Evolutionary conservation across 1,140 invertebrate species (phyloP).

Genomic region (Platyscapa corneri): DNA sequence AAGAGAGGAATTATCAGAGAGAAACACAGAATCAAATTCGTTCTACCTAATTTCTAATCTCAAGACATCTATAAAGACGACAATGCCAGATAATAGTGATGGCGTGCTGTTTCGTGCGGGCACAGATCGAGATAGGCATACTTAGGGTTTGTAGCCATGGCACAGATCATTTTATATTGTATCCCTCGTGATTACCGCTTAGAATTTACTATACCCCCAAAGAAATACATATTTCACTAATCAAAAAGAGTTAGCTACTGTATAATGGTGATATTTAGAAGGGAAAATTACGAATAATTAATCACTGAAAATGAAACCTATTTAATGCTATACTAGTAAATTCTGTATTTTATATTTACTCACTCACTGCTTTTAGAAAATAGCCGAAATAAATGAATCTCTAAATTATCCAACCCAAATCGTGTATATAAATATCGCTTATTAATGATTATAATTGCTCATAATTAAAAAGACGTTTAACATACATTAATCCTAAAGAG

Average conservation of each 20-base stretch:
- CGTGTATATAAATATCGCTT: no score
- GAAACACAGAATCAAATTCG: constrained; percentile 53
- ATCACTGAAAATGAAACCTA: constrained; percentile 28
- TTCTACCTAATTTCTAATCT: constrained; percentile 64
- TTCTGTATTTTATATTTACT: no score
- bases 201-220: constrained; percentile 6
- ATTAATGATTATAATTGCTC: no score
- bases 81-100: constrained; percentile 61
- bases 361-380: no score
- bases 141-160: neutral
- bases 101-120: constrained; percentile 58
- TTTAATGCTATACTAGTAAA: neutral
- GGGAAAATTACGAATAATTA: neutral
- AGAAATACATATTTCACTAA: neutral
- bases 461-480: no score
- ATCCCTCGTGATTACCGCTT: constrained; percentile 10
- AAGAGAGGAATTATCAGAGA: neutral
- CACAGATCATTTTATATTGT: constrained; percentile 23
- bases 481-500: no score
- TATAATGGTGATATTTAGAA: neutral
- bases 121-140: neutral
- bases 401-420: no score
- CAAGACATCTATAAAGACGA: constrained; percentile 66
- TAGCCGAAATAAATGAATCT: no score
- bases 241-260: neutral